Evolutionary conservation across 2,113 vertebrate genomes (phyloP).

Genomic region (Bujurquina vittata): DNA sequence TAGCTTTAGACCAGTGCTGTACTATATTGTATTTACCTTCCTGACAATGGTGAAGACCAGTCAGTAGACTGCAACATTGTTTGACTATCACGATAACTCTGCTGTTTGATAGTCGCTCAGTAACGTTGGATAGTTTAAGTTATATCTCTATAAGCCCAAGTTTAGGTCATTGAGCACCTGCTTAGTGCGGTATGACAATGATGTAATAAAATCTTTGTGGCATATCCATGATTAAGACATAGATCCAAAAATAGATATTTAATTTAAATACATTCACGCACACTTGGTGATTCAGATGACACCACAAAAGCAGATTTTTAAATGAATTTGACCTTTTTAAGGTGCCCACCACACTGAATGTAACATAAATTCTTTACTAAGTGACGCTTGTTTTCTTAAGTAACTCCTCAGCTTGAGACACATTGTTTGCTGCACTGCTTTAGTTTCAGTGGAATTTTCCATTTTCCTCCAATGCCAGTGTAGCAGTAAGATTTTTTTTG

Average conservation of each 20-base stretch:
- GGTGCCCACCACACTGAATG: conserved; percentile 69
- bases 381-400: conserved; percentile 20
- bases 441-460: background rate
- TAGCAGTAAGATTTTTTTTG: background rate
- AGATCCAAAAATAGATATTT: conserved; percentile 41
- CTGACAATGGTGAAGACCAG: background rate
- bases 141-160: conserved; percentile 38
- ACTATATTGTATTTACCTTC: background rate
- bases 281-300: conserved; percentile 5
- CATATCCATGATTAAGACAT: conserved; percentile 41
- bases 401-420: background rate
- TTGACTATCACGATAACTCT: conserved; percentile 1
- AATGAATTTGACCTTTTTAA: conserved; percentile 55
- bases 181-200: conserved; percentile 5
- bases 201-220: conserved; percentile 23
- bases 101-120: conserved; percentile 30
- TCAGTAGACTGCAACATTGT: conserved; percentile 13
- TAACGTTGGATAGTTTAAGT: conserved; percentile 35
- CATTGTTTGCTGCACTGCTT: conserved; percentile 4
- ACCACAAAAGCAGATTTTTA: conserved; percentile 1
- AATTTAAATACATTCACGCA: conserved; percentile 15
- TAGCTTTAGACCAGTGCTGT: conserved; percentile 34
- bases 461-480: background rate
- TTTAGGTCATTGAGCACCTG: conserved; percentile 8
- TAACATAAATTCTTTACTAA: conserved; percentile 46